Evolutionary conservation across 2,888 invertebrate species (phyloP), one percentile per base, ranked within the genome.

Genomic region (Unio pictorum): DNA sequence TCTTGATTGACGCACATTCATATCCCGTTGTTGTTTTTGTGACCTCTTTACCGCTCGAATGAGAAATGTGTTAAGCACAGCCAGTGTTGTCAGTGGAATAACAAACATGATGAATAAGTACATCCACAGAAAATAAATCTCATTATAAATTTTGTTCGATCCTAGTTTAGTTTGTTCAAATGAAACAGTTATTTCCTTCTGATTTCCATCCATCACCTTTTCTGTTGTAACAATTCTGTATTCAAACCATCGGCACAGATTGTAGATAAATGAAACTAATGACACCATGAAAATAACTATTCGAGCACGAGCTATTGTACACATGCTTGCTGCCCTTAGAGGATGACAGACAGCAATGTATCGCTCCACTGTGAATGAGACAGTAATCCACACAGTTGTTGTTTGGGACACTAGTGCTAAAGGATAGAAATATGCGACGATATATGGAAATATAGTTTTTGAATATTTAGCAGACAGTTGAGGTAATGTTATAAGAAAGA

Each of bases 101-200:
- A 96, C 93, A 90, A 98, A 97, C 93, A 97, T 96, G 84, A 98
- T 94, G 76, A 98, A 93, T 84, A 98, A 93, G 91, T 98, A 98
- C 91, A 97, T 92, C 95, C 97, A 97, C 89, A 96, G 95, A 76
- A 97, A 95, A 91, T 98, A 99, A 60, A 97, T 92, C 58, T 93
- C 82, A 66, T 84, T 93, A 91, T 97, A 98, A 1, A 93, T 90
- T 34, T 92, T 91, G 88, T 95, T 93, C 73, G 92, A 92, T 75
- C 96, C 93, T 78, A 95, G 89, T 26, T 91, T 90, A 67, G 95
- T 93, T 17, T 94, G 93, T 20, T 91, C 91, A 17, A 70, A 74
- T 6, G 77, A 78, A 18, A 68, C 72, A 34, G 73, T 79, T 15
- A 71, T 71, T 26, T 69, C 65, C 15, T 72, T 74, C 56, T n/a